Conservation (phyloP, 2,888 invertebrate species). For the Scaptomyza cyrtandrae region DNA sequence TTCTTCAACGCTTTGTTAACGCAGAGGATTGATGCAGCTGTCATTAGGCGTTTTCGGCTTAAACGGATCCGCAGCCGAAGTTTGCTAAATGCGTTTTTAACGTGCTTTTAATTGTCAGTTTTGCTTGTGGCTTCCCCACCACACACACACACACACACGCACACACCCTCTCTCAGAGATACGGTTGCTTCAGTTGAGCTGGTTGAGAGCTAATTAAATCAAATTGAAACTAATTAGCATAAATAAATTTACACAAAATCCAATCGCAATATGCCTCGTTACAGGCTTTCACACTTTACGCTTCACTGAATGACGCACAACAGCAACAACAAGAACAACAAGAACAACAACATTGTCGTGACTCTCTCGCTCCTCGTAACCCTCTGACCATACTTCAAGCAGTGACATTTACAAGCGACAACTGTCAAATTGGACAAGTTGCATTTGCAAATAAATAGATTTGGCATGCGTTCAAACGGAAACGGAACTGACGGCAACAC, state of each 20-base stretch:
- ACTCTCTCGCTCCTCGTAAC: background rate
- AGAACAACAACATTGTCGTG: background rate
- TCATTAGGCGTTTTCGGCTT: constrained; percentile 78
- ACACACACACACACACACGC: background rate
- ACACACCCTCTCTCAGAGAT: background rate
- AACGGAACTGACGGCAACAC: constrained; percentile 60
- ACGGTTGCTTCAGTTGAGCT: constrained; percentile 1
- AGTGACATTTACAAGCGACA: constrained; percentile 71
- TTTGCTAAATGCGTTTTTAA: constrained; percentile 82
- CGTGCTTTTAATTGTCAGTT: constrained; percentile 82
- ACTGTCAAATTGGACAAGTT: constrained; percentile 77
- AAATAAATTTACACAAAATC: constrained; percentile 78
- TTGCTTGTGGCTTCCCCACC: constrained; percentile 45
- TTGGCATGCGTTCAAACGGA: constrained; percentile 68
- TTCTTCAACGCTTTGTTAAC: constrained; percentile 83
- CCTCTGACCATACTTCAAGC: constrained; percentile 1
- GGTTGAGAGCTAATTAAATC: constrained; percentile 71
- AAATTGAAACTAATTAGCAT: constrained; percentile 79
- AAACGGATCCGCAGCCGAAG: constrained; percentile 56
- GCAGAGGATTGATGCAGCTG: constrained; percentile 80
- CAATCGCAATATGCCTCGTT: constrained; percentile 77
- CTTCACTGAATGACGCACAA: constrained; percentile 54
- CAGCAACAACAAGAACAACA: background rate
- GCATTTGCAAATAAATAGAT: constrained; percentile 78
- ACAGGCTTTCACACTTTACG: constrained; percentile 75